Evolutionary conservation across 2,113 vertebrate species (phyloP).

Genomic region (Chloebia gouldiae): DNA sequence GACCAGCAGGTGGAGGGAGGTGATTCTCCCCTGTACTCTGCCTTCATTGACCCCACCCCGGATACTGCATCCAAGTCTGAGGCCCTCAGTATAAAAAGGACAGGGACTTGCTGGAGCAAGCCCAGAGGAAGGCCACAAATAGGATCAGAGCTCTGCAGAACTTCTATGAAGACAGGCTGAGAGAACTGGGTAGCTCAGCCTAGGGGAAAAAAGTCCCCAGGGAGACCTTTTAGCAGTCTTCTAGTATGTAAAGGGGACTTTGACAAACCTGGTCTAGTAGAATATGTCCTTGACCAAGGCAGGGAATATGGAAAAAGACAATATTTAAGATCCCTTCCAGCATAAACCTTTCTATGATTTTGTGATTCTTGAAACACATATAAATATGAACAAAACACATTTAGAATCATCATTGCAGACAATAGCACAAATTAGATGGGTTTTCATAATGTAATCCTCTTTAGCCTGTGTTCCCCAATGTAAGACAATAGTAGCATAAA

Average conservation of each 20-base stretch:
- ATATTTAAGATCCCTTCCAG: not conserved
- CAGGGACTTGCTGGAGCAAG: not conserved
- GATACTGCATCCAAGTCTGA: accelerated
- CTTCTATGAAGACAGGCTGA: too few species aligned
- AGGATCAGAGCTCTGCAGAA: not conserved
- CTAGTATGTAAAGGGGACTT: not conserved
- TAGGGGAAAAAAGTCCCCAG: not conserved
- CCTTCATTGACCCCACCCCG: not conserved
- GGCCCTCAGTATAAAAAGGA: not conserved
- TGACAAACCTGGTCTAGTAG: not conserved
- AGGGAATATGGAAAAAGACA: not conserved
- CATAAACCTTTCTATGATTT: not conserved
- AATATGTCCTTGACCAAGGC: not conserved
- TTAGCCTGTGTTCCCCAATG: not conserved
- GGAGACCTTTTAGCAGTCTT: not conserved
- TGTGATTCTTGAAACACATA: not conserved
- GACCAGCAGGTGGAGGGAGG: not conserved
- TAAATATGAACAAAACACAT: not conserved
- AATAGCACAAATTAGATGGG: not conserved
- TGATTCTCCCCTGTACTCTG: not conserved
- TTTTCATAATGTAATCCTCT: not conserved
- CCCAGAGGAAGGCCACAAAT: not conserved
- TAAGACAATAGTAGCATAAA: not conserved
- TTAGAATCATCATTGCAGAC: not conserved
- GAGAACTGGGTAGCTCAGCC: not conserved